Evolutionary conservation across 2,113 vertebrate genomes (phyloP).

Genomic region (Pipa parva): DNA sequence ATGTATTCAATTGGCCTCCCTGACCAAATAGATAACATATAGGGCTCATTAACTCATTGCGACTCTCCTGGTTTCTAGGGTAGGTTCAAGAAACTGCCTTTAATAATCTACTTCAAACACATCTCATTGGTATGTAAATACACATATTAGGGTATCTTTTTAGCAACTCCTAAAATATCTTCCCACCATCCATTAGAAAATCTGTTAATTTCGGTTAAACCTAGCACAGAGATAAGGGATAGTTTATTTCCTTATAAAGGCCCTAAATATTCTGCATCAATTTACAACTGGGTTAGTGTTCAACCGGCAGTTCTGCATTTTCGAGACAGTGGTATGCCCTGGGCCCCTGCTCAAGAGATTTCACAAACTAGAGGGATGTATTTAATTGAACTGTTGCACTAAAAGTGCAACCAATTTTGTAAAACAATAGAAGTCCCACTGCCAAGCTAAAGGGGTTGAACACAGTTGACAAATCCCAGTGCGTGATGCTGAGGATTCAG

Average conservation of each 20-base stretch:
- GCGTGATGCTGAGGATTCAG: neutral
- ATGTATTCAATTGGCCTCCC: too few relatives aligned
- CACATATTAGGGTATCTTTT: too few relatives aligned
- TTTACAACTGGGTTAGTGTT: neutral
- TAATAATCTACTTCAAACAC: too few relatives aligned
- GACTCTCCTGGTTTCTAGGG: too few relatives aligned
- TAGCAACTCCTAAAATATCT: too few relatives aligned
- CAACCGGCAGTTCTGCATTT: neutral
- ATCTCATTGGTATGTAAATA: too few relatives aligned
- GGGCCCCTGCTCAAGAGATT: neutral
- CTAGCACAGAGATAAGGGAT: too few relatives aligned
- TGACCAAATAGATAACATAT: too few relatives aligned
- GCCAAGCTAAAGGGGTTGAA: neutral
- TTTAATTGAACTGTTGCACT: constrained; percentile 1
- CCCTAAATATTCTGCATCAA: neutral
- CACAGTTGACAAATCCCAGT: neutral
- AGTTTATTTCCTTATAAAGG: neutral
- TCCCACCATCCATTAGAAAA: too few relatives aligned
- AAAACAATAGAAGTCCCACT: neutral
- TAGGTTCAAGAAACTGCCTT: too few relatives aligned
- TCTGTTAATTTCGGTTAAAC: too few relatives aligned
- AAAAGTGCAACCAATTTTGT: neutral
- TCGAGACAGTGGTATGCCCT: neutral
- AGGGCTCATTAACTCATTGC: too few relatives aligned
- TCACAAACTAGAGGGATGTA: neutral